phyloP scores from a whole-genome alignment of 2,888 invertebrate genomes.

The Furcula furcula region DNA sequence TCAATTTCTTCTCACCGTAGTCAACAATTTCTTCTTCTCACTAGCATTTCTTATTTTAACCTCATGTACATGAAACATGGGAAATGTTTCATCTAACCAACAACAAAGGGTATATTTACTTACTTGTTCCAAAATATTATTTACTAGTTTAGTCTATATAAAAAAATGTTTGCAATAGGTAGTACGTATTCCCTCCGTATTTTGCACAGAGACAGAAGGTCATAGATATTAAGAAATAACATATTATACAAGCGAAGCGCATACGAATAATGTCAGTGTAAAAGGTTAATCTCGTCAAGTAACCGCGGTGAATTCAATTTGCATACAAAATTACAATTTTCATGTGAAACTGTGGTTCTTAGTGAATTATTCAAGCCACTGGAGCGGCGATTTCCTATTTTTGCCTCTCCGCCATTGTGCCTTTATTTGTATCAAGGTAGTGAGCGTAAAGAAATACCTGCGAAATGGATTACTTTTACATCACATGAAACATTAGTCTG shows the following conservation, averaged over 20 bases:
- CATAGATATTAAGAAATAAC: constrained; percentile 20
- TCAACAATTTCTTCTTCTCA: too few species aligned
- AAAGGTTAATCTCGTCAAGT: constrained; percentile 48
- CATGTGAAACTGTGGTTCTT: constrained; percentile 70
- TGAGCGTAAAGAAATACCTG: constrained; percentile 60
- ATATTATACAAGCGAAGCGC: constrained; percentile 22
- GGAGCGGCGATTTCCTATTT: constrained; percentile 77
- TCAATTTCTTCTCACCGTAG: too few species aligned
- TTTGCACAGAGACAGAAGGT: constrained; percentile 20
- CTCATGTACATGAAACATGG: too few species aligned
- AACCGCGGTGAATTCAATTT: constrained; percentile 62
- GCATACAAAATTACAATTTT: constrained; percentile 75
- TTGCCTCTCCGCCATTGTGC: constrained; percentile 64
- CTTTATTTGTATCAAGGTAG: constrained; percentile 71
- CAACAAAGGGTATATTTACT: too few species aligned
- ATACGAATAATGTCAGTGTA: constrained; percentile 36
- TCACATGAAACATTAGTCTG: background rate
- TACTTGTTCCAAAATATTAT: too few species aligned
- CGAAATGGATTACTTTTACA: constrained; percentile 47
- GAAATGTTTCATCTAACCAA: too few species aligned
- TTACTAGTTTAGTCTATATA: too few species aligned
- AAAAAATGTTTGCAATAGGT: too few species aligned
- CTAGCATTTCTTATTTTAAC: too few species aligned
- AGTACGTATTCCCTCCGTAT: too few species aligned
- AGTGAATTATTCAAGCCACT: constrained; percentile 75